phyloP scores from a whole-genome alignment of 2,888 invertebrate genomes.

The Cinara cedri region DNA sequence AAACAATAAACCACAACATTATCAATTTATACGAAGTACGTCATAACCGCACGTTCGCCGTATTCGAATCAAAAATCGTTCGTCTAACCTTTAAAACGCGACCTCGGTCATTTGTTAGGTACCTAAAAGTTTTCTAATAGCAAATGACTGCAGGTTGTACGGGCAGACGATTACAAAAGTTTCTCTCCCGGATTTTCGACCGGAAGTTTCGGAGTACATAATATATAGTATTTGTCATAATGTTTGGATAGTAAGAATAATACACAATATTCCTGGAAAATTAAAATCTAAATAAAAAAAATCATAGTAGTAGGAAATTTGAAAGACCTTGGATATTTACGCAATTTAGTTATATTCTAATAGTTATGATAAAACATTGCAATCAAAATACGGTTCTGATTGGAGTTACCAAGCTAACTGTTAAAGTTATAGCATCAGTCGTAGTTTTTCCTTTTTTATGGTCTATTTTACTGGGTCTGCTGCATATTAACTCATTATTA shows the following conservation, averaged over 20 bases:
- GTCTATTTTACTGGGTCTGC: no score
- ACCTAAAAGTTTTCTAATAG: constrained; percentile 44
- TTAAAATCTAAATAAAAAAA: constrained; percentile 1
- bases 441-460: no score
- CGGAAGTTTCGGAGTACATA: background rate
- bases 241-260: background rate
- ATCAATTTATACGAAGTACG: background rate
- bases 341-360: no score
- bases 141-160: background rate
- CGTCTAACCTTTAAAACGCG: background rate
- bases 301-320: no score
- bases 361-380: no score
- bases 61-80: background rate
- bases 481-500: no score
- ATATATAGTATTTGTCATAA: background rate
- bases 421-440: no score
- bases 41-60: background rate
- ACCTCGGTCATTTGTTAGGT: background rate
- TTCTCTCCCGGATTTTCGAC: constrained; percentile 25
- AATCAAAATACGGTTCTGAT: no score
- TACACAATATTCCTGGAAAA: background rate
- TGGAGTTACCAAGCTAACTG: no score
- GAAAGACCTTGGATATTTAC: no score
- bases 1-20: background rate
- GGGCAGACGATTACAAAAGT: constrained; percentile 41